These are phyloP conservation scores for Pongo pygmaeus DNA, from an alignment of 2,113 vertebrate genomes.

Conservation along the genomic window DNA sequence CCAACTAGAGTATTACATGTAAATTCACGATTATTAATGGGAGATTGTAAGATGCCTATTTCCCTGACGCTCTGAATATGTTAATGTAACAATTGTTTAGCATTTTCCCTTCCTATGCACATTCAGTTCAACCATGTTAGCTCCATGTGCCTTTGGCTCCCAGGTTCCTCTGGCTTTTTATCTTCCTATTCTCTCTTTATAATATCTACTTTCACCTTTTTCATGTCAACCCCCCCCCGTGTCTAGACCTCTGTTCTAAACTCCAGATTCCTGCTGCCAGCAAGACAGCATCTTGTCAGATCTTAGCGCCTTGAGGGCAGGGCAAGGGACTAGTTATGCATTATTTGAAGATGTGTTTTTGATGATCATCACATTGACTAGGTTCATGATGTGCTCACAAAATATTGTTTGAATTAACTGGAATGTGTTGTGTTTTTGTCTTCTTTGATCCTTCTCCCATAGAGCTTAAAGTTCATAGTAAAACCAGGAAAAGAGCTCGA, in stretches of 20 bases:
- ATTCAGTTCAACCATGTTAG: not conserved
- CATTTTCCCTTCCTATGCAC: not conserved
- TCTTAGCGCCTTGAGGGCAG: not conserved
- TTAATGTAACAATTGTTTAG: not conserved
- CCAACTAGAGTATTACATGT: not conserved
- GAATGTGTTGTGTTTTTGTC: not conserved
- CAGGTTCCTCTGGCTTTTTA: not conserved
- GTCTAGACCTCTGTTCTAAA: not conserved
- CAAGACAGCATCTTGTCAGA: not conserved
- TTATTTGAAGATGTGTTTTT: not conserved
- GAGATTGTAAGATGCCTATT: not conserved
- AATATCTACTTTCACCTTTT: not conserved
- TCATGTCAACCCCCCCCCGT: not conserved
- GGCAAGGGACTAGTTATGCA: not conserved
- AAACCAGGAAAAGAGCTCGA: not conserved
- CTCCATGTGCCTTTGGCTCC: not conserved
- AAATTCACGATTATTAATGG: not conserved
- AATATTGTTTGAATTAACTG: not conserved
- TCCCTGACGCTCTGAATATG: not conserved
- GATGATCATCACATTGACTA: not conserved
- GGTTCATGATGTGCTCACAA: rapidly evolving
- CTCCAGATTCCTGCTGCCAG: not conserved
- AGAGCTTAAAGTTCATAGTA: not conserved
- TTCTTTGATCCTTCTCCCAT: not conserved
- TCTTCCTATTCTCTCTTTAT: not conserved